Evolutionary conservation across 2,797 vertebrate genomes (phyloP).

Genomic region (Siniperca undulata): DNA sequence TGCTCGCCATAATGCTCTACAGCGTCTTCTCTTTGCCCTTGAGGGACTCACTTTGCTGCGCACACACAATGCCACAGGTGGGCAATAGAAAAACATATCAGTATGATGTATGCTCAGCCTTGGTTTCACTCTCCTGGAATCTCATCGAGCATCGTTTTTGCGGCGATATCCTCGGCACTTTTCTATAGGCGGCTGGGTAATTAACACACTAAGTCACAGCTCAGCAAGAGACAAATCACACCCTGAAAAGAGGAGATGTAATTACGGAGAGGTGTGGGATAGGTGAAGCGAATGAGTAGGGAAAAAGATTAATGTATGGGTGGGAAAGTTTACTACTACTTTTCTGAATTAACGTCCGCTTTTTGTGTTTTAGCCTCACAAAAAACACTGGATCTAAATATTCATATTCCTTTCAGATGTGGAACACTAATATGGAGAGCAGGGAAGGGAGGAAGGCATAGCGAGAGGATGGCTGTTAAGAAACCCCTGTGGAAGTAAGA

Average conservation of each 20-base stretch:
- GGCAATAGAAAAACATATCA: constrained; percentile 49
- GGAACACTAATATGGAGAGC: not conserved
- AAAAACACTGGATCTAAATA: not conserved
- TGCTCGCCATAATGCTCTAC: constrained; percentile 23
- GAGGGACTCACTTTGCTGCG: constrained; percentile 32
- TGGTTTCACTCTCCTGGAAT: constrained; percentile 23
- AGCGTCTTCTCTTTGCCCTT: constrained; percentile 47
- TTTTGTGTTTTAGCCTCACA: not conserved
- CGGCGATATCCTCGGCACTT: constrained; percentile 23
- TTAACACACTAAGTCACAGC: constrained; percentile 53
- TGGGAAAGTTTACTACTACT: not conserved
- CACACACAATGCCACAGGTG: constrained; percentile 29
- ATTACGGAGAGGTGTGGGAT: constrained; percentile 12
- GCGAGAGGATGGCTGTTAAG: not conserved
- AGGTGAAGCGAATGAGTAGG: not conserved
- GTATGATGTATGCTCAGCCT: constrained; percentile 39
- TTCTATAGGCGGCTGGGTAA: constrained; percentile 43
- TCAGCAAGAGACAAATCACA: constrained; percentile 42
- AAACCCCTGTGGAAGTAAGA: not conserved
- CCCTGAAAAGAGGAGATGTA: constrained; percentile 29
- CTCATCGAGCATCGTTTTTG: constrained; percentile 13
- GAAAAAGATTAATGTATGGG: not conserved
- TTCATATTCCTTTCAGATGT: not conserved
- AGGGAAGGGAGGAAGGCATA: not conserved
- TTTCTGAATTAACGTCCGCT: not conserved